Percentiles rank a stretch among this genome's conserved stretches.
These are phyloP conservation scores for Calameuta idolon DNA, from an alignment of 2,888 invertebrate species.

Conservation along the genomic window DNA sequence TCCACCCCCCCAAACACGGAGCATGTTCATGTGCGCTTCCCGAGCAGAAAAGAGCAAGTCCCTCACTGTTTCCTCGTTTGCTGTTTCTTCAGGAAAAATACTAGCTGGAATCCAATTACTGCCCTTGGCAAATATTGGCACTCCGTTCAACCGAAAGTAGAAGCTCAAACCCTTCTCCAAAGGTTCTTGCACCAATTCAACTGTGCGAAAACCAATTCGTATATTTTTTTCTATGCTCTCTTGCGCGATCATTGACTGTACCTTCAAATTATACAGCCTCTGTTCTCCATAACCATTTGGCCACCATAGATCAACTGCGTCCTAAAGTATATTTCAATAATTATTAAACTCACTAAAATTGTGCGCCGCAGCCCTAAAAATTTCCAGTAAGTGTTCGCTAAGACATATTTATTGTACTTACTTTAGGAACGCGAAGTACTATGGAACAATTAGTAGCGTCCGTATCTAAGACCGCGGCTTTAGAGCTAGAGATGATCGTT, in stretches of 20 bases:
- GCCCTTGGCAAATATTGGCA: slow-evolving; percentile 94
- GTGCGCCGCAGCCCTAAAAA: background rate
- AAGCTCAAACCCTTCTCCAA: slow-evolving; percentile 80
- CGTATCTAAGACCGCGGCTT: slow-evolving; percentile 13
- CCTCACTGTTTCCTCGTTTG: slow-evolving; percentile 70
- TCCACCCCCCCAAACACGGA: slow-evolving; percentile 99
- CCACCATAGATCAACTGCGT: slow-evolving; percentile 84
- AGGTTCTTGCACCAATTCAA: slow-evolving; percentile 83
- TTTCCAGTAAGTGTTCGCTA: background rate
- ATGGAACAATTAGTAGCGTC: slow-evolving; percentile 26
- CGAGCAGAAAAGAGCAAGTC: slow-evolving; percentile 77
- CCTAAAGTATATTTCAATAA: slow-evolving; percentile 53
- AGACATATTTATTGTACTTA: slow-evolving; percentile 25
- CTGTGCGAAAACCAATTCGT: slow-evolving; percentile 86
- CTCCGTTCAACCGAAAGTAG: slow-evolving; percentile 87
- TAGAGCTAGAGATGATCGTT: slow-evolving; percentile 20
- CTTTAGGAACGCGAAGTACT: slow-evolving; percentile 40
- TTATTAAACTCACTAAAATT: slow-evolving; percentile 5
- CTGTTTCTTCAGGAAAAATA: slow-evolving; percentile 82
- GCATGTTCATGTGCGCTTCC: slow-evolving; percentile 89
- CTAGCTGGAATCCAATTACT: slow-evolving; percentile 94
- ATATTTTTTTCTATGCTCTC: slow-evolving; percentile 69
- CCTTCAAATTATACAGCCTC: slow-evolving; percentile 77
- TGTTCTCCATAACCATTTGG: slow-evolving; percentile 92
- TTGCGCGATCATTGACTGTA: slow-evolving; percentile 57